These are phyloP conservation scores for Thymelicus acteon DNA, from an alignment of 2,888 invertebrate genomes.

Conservation along the genomic window DNA sequence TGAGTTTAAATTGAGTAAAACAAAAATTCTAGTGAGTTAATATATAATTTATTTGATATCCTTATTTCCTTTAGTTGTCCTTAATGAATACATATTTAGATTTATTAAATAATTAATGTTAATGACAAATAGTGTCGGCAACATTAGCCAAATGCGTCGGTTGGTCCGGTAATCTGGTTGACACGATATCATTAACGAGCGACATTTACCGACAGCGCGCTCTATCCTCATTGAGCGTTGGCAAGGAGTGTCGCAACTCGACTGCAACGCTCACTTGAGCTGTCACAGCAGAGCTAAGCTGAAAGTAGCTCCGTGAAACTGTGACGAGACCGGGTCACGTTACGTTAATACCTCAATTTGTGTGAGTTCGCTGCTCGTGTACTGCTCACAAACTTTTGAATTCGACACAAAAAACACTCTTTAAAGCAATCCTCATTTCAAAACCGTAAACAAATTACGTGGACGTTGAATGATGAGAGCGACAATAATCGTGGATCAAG, in stretches of 20 bases:
- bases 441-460: slow-evolving; percentile 31
- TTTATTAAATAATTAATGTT: background rate
- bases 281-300: slow-evolving; percentile 67
- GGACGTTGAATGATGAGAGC: slow-evolving; percentile 40
- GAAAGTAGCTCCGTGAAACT: slow-evolving; percentile 72
- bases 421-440: slow-evolving; percentile 21
- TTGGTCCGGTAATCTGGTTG: background rate
- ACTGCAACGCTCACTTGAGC: slow-evolving; percentile 55
- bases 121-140: slow-evolving; percentile 4
- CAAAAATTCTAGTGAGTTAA: background rate
- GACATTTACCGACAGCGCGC: slow-evolving; percentile 31
- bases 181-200: slow-evolving; percentile 37
- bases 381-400: slow-evolving; percentile 41
- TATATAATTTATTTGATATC: background rate
- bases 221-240: slow-evolving; percentile 51
- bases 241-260: slow-evolving; percentile 56
- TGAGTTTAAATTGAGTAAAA: background rate
- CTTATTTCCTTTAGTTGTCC: background rate
- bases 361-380: slow-evolving; percentile 44
- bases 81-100: slow-evolving; percentile 2
- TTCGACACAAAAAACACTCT: slow-evolving; percentile 18
- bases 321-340: slow-evolving; percentile 68
- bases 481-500: slow-evolving; percentile 39
- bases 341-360: slow-evolving; percentile 59
- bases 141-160: slow-evolving; percentile 9